Evolutionary conservation across 1,140 invertebrate genomes (phyloP).

Genomic region (Cyrtorhinus lividipennis): DNA sequence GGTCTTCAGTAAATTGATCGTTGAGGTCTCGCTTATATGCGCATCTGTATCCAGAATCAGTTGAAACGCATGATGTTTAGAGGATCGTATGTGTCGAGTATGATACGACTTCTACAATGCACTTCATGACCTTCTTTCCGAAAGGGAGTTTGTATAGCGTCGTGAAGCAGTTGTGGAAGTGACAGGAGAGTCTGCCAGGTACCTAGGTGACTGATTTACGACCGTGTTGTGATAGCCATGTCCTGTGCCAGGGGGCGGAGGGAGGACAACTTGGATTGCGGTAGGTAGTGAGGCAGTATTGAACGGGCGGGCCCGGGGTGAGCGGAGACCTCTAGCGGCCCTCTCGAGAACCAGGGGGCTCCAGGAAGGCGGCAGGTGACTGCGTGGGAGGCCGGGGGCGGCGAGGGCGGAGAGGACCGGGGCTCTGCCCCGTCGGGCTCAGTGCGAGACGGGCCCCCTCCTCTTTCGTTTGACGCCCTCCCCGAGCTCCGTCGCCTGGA

Average conservation of each 20-base stretch:
- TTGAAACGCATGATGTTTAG: too few relatives aligned
- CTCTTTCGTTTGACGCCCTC: neutral
- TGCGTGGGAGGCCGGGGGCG: neutral
- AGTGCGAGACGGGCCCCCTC: neutral
- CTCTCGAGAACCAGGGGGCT: neutral
- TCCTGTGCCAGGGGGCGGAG: too few relatives aligned
- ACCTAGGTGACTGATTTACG: neutral
- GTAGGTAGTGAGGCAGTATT: neutral
- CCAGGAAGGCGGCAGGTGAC: neutral
- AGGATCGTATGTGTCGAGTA: too few relatives aligned
- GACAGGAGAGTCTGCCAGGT: too few relatives aligned
- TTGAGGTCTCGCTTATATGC: too few relatives aligned
- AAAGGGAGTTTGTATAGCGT: too few relatives aligned
- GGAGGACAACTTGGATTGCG: neutral
- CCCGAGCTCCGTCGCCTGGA: neutral
- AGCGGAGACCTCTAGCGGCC: neutral
- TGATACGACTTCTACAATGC: too few relatives aligned
- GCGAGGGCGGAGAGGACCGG: neutral
- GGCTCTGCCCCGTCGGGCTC: neutral
- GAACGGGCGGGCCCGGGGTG: neutral
- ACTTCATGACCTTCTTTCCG: too few relatives aligned
- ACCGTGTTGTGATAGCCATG: neutral
- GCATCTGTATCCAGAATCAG: too few relatives aligned
- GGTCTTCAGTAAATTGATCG: too few relatives aligned
- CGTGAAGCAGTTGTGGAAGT: neutral